Conservation (phyloP, 1,140 invertebrate species). For the Drosophila subpulchrella region DNA sequence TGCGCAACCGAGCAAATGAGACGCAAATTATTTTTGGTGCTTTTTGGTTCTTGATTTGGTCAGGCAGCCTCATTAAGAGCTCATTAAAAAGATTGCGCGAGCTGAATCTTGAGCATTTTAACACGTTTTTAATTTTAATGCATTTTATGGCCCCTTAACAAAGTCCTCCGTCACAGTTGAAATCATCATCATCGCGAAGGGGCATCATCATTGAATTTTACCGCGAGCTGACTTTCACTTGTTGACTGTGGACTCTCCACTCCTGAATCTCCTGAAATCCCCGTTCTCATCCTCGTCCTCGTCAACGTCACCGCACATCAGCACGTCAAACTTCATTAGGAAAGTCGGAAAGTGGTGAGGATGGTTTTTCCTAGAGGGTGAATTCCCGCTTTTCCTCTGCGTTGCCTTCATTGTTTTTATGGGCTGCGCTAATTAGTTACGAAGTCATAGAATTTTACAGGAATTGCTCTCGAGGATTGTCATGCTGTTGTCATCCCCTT, state of each 20-base stretch:
- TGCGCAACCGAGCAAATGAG: conserved; percentile 49
- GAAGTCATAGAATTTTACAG: conserved; percentile 83
- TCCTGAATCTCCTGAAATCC: conserved; percentile 3
- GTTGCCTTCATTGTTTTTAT: conserved; percentile 81
- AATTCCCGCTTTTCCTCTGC: conserved; percentile 38
- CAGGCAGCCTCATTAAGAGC: conserved; percentile 64
- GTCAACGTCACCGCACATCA: conserved; percentile 68
- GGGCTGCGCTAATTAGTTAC: conserved; percentile 83
- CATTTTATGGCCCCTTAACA: conserved; percentile 75
- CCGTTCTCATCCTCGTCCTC: conserved; percentile 14
- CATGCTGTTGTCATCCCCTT: conserved; percentile 59
- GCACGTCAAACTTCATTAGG: conserved; percentile 78
- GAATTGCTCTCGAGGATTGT: conserved; percentile 67
- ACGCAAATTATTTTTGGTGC: conserved; percentile 61
- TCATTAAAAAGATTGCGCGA: conserved; percentile 71
- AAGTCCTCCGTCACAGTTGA: conserved; percentile 33
- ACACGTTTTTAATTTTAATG: conserved; percentile 84
- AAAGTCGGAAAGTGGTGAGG: conserved; percentile 37
- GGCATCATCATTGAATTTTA: conserved; percentile 27
- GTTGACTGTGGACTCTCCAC: conserved; percentile 57
- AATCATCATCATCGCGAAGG: neutral
- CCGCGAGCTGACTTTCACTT: conserved; percentile 70
- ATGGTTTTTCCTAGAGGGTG: conserved; percentile 22
- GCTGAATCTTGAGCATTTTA: conserved; percentile 66
- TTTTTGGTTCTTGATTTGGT: conserved; percentile 38